Evolutionary conservation across 2,888 invertebrate species (phyloP).

Genomic region (Thelaira solivaga): DNA sequence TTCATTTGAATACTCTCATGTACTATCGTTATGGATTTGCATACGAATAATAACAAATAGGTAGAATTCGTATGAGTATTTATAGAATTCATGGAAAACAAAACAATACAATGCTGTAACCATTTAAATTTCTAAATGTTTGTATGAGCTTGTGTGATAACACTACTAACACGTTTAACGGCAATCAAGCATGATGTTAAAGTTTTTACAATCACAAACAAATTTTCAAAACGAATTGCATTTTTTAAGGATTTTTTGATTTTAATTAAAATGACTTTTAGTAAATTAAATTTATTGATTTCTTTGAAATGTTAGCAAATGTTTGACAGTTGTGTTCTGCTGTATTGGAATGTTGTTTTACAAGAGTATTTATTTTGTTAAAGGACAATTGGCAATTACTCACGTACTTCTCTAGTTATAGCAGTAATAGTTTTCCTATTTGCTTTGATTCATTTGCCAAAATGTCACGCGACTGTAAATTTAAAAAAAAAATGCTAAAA

Average conservation of each 20-base stretch:
- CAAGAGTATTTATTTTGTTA: not conserved
- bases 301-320: no score
- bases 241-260: no score
- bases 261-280: not conserved
- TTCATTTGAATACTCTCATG: not conserved
- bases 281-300: no score
- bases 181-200: not conserved
- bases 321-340: no score
- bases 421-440: no score
- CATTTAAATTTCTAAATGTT: not conserved
- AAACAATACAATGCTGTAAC: no score
- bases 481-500: no score
- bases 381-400: not conserved
- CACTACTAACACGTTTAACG: not conserved
- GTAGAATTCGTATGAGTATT: conserved; percentile 12
- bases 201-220: not conserved
- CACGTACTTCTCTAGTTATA: no score
- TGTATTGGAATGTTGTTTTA: no score
- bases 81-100: not conserved
- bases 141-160: not conserved
- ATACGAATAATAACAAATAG: conserved; percentile 10
- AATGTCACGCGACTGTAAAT: no score
- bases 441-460: no score
- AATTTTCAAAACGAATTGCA: not conserved
- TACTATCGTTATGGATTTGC: not conserved